Evolutionary conservation across 1,140 invertebrate species (phyloP).

Genomic region (Samia ricini): DNA sequence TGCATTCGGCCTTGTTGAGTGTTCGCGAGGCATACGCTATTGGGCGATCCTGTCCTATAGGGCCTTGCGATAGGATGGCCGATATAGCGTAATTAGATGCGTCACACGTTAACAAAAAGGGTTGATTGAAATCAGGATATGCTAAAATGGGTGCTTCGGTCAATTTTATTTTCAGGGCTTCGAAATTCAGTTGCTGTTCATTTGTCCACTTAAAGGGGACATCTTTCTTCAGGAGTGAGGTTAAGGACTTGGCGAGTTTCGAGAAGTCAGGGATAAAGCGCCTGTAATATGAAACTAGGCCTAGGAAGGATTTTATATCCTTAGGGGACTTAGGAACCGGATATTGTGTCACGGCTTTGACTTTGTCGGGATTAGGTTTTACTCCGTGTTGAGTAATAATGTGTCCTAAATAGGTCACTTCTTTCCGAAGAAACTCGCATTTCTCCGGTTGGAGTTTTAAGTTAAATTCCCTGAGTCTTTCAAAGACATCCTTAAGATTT

Average conservation of each 20-base stretch:
- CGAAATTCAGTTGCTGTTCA: constrained; percentile 35
- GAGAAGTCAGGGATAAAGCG: constrained; percentile 34
- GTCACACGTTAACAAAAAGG: constrained; percentile 54
- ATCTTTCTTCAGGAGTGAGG: constrained; percentile 40
- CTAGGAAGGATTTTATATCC: too few species aligned
- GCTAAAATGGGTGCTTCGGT: constrained; percentile 44
- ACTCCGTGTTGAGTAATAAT: constrained; percentile 38
- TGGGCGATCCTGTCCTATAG: constrained; percentile 34
- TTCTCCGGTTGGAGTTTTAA: too few species aligned
- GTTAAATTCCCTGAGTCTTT: too few species aligned
- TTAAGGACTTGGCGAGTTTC: constrained; percentile 38
- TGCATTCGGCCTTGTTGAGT: constrained; percentile 23
- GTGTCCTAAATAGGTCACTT: constrained; percentile 41
- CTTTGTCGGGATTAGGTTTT: constrained; percentile 31
- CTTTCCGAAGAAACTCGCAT: too few species aligned
- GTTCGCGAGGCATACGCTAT: constrained; percentile 42
- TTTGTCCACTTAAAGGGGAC: constrained; percentile 24
- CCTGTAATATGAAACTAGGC: constrained; percentile 18
- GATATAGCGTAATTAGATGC: constrained; percentile 46
- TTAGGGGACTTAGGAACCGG: constrained; percentile 36
- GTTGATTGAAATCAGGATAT: constrained; percentile 48
- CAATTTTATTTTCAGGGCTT: constrained; percentile 39
- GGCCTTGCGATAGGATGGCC: constrained; percentile 43
- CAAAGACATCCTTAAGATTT: too few species aligned
- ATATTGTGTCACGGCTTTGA: constrained; percentile 24